phyloP scores from a whole-genome alignment of 30 jellyfish, hydroid and myxozoan species.

The Morbakka virulenta region DNA sequence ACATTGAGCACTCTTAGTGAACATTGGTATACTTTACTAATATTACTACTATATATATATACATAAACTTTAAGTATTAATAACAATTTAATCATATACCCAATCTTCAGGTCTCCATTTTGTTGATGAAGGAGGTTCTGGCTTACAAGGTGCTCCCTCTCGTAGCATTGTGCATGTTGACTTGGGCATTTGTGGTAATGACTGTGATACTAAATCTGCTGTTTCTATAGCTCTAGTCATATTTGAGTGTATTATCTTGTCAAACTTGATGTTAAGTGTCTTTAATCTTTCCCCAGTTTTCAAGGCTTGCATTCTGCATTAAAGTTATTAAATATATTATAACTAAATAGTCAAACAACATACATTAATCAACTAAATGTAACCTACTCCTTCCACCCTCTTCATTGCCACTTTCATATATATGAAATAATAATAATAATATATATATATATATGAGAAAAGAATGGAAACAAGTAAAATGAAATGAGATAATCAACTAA shows the following conservation, averaged over 20 bases:
- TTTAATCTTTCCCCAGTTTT: slow-evolving; percentile 82
- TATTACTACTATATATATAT: no score
- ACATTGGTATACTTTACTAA: no score
- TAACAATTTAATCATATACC: slow-evolving; percentile 63
- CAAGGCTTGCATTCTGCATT: slow-evolving; percentile 74
- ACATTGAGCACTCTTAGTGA: no score
- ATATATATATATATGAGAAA: no score
- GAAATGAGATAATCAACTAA: no score
- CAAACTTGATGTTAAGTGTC: slow-evolving; percentile 58
- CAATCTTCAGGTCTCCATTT: slow-evolving; percentile 76
- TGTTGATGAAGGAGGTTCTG: slow-evolving; percentile 84
- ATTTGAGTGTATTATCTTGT: slow-evolving; percentile 69
- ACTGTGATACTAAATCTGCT: slow-evolving; percentile 60
- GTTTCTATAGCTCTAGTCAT: slow-evolving; percentile 97
- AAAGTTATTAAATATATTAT: no score
- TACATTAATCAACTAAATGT: background rate
- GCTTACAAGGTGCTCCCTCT: slow-evolving; percentile 99
- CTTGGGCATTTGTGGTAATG: slow-evolving; percentile 54
- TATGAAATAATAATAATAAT: no score
- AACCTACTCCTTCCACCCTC: background rate
- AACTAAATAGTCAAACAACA: background rate
- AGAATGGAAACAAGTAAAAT: no score
- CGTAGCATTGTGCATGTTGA: slow-evolving; percentile 75
- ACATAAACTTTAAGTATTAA: no score
- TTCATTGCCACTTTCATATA: background rate